phyloP scores from a whole-genome alignment of 2,797 vertebrate genomes.

The Anguilla marmorata region DNA sequence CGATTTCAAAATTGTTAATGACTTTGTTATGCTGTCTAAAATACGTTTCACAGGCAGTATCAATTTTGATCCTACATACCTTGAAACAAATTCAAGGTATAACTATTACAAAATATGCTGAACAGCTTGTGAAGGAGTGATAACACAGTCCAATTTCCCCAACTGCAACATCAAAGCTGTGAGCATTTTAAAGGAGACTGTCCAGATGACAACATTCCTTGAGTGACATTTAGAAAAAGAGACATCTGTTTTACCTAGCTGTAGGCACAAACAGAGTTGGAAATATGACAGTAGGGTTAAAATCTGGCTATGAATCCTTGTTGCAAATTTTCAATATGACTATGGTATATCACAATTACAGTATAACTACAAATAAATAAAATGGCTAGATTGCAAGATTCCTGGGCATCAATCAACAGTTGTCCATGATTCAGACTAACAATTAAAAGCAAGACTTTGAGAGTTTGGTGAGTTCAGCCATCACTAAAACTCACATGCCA shows the following conservation, averaged over 20 bases:
- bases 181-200: not conserved
- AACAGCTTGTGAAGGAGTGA: not conserved
- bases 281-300: not conserved
- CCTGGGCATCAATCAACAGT: too few species aligned
- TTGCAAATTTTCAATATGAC: not conserved
- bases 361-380: too few species aligned
- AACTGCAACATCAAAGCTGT: not conserved
- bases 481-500: too few species aligned
- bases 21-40: not conserved
- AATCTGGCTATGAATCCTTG: not conserved
- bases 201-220: not conserved
- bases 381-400: too few species aligned
- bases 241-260: not conserved
- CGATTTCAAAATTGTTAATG: not conserved
- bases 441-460: too few species aligned
- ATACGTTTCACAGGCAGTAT: not conserved
- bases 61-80: not conserved
- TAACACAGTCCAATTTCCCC: not conserved
- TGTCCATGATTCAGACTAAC: too few species aligned
- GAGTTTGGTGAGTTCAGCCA: too few species aligned
- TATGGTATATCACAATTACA: too few species aligned
- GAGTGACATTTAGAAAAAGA: not conserved
- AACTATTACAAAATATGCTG: not conserved
- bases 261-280: not conserved
- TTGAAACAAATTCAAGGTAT: not conserved